Conservation (phyloP, 2,888 invertebrate species). For the Isoperla grammatica region DNA sequence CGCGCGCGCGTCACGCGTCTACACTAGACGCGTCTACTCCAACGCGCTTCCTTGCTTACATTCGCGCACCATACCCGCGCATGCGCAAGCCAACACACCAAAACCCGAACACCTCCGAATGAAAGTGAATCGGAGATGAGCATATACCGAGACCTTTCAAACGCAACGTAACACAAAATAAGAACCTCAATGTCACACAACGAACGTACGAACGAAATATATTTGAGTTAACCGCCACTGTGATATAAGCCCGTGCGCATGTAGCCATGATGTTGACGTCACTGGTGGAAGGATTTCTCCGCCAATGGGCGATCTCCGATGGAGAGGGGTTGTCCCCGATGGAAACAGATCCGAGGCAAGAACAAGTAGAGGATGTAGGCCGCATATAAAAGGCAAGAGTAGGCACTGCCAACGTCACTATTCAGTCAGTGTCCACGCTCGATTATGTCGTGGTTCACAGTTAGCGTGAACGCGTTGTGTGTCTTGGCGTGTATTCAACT, state of each 20-base stretch:
- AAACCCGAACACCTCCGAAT: too few species aligned
- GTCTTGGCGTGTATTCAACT: constrained; percentile 22
- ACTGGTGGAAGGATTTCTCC: constrained; percentile 22
- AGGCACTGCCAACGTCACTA: constrained; percentile 24
- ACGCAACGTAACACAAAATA: constrained; percentile 13
- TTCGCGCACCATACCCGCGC: too few species aligned
- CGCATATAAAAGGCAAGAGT: constrained; percentile 26
- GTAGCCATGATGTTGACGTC: constrained; percentile 27
- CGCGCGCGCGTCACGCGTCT: too few species aligned
- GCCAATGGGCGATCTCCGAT: constrained; percentile 25
- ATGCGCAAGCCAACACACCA: not conserved
- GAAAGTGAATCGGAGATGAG: constrained; percentile 17
- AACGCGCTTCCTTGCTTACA: too few species aligned
- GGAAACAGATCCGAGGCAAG: constrained; percentile 15
- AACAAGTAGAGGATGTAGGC: constrained; percentile 25
- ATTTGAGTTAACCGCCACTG: not conserved
- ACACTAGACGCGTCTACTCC: too few species aligned
- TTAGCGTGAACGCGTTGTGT: constrained; percentile 20
- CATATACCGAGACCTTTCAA: not conserved
- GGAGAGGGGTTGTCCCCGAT: constrained; percentile 27
- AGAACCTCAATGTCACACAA: constrained; percentile 19
- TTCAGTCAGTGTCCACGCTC: constrained; percentile 22
- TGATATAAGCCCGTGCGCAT: constrained; percentile 13
- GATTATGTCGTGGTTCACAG: constrained; percentile 28
- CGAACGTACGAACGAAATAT: not conserved